Evolutionary conservation across 2,888 invertebrate species (phyloP).

Genomic region (Tricholauxania praeusta): DNA sequence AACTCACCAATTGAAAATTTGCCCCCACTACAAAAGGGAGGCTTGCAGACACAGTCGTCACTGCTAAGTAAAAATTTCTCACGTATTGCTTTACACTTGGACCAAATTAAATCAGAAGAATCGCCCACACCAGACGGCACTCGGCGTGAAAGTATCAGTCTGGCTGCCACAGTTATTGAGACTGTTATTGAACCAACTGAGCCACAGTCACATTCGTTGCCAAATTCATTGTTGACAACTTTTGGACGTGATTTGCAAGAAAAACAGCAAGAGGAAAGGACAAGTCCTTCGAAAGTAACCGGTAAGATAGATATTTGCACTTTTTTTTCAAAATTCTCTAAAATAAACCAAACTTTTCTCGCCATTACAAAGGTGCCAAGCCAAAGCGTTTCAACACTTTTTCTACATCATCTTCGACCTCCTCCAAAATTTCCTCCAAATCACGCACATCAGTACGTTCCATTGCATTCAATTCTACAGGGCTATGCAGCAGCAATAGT

Average conservation of each 20-base stretch:
- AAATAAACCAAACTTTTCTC: neutral
- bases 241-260: slow-evolving; percentile 50
- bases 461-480: slow-evolving; percentile 40
- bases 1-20: slow-evolving; percentile 62
- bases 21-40: slow-evolving; percentile 51
- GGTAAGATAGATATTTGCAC: slow-evolving; percentile 34
- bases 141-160: slow-evolving; percentile 42
- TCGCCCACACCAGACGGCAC: slow-evolving; percentile 44
- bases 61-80: slow-evolving; percentile 62
- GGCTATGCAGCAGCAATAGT: slow-evolving; percentile 50
- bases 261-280: slow-evolving; percentile 46
- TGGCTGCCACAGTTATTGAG: slow-evolving; percentile 34
- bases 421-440: slow-evolving; percentile 56
- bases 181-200: slow-evolving; percentile 15
- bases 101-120: slow-evolving; percentile 58
- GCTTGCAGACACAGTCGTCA: slow-evolving; percentile 47
- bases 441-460: slow-evolving; percentile 58
- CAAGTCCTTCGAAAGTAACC: slow-evolving; percentile 53
- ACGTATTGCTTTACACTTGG: slow-evolving; percentile 61
- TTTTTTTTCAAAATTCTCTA: slow-evolving; percentile 1
- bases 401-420: slow-evolving; percentile 57
- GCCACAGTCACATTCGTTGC: slow-evolving; percentile 55
- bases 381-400: slow-evolving; percentile 62
- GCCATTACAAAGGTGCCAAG: slow-evolving; percentile 57
- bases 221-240: slow-evolving; percentile 54